Evolutionary conservation across 2,888 invertebrate species (phyloP), one percentile per base, ranked within the genome.

Genomic region (Sericinus montela): DNA sequence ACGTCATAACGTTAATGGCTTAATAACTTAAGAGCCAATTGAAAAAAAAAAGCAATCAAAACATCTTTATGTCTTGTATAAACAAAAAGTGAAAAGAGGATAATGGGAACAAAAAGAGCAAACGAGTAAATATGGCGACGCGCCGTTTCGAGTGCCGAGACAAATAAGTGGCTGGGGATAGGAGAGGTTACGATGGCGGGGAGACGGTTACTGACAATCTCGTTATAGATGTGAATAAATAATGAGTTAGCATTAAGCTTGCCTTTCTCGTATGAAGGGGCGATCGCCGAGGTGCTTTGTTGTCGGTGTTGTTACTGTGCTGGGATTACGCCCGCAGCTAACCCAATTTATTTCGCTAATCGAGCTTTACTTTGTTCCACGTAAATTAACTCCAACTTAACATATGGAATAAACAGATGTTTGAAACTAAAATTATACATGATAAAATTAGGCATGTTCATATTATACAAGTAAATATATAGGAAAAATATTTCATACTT

Each of bases 171-270:
- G 63, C 54, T 59, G 61, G 62, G 65, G 53, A 49, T 46, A 48
- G 49, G 52, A 51, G 51, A 51, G 51, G 67, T 62, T 62, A 55
- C 65, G 62, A 57, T 58, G 67, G 60, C 59, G 66, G 68, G 62
- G 63, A 69, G 69, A 78, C 75, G 76, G 75, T 75, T 75, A 75
- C 83, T 78, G 81, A 80, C 81, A 84, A 86, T 84, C 80, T 83
- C 81, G 83, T 84, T 84, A 84, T 77, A 80, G 78, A 83, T 77
- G 83, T 87, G 83, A 87, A 87, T 87, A 85, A 87, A 85, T 84
- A 86, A 86, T 85, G 80, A 83, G 80, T 76, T 70, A 77, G 80
- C 82, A 83, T 81, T 81, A 80, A 80, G 77, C 75, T 67, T 72
- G 75, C 69, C 65, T 71, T 70, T 65, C 1, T 11, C 65, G 69